Conservation (phyloP, 2,113 vertebrate genomes). For the Geococcyx californianus region DNA sequence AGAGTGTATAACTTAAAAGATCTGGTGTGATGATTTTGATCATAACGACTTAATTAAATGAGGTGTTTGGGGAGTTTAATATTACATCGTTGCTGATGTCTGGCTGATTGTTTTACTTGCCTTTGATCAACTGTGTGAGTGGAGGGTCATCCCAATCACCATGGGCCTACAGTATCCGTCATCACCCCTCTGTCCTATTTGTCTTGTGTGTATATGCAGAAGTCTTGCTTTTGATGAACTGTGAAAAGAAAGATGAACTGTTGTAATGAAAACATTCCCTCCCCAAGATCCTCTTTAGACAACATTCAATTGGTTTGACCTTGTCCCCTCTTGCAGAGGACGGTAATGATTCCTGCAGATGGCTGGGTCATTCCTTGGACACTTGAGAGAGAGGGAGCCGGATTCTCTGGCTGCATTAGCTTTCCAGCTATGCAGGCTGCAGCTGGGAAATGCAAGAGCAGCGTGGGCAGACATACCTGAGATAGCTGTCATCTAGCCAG, state of each 20-base stretch:
- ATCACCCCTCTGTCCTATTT: slow-evolving; percentile 53
- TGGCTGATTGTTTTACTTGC: slow-evolving; percentile 66
- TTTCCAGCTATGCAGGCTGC: background rate
- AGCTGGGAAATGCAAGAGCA: background rate
- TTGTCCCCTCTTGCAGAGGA: slow-evolving; percentile 33
- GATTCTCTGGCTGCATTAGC: background rate
- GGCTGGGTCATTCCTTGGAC: slow-evolving; percentile 64
- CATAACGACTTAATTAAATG: slow-evolving; percentile 62
- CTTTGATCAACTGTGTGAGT: slow-evolving; percentile 69
- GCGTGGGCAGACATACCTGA: background rate
- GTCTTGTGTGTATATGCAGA: slow-evolving; percentile 55
- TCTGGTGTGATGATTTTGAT: slow-evolving; percentile 51
- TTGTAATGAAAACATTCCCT: slow-evolving; percentile 70
- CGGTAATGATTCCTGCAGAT: slow-evolving; percentile 67
- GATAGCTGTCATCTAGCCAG: background rate
- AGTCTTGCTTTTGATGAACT: slow-evolving; percentile 68
- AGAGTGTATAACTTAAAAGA: slow-evolving; percentile 47
- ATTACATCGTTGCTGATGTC: slow-evolving; percentile 45
- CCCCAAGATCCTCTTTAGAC: slow-evolving; percentile 65
- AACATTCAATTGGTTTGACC: slow-evolving; percentile 66
- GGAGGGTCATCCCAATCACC: slow-evolving; percentile 61
- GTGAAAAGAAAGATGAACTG: slow-evolving; percentile 75
- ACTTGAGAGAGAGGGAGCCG: background rate
- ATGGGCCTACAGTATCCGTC: slow-evolving; percentile 34
- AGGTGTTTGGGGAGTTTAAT: slow-evolving; percentile 65